Conservation (phyloP, 2,113 vertebrate species). For the Silurus asotus region DNA sequence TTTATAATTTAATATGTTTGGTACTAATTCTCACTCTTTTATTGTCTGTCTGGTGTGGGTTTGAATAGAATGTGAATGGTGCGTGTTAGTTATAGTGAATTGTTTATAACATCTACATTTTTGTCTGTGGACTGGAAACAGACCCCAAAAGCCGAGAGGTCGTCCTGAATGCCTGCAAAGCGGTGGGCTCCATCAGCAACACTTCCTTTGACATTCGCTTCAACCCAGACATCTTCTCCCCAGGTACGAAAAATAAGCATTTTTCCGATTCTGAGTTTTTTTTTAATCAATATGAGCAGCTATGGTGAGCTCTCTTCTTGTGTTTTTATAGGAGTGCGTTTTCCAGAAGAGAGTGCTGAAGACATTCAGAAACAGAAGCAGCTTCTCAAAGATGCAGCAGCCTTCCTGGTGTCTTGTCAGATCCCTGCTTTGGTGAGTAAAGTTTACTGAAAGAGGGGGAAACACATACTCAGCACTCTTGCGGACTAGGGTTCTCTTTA, state of each 20-base stretch:
- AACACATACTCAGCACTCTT: too few relatives aligned
- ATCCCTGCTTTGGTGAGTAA: conserved; percentile 90
- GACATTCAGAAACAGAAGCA: conserved; percentile 95
- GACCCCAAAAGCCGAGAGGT: conserved; percentile 93
- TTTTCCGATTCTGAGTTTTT: background rate
- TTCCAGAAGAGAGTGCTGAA: conserved; percentile 84
- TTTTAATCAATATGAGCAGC: background rate
- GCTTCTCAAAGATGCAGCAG: conserved; percentile 89
- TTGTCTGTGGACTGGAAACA: conserved; percentile 59
- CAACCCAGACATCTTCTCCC: conserved; percentile 98
- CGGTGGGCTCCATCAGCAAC: conserved; percentile 91
- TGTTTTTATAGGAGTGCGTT: conserved; percentile 81
- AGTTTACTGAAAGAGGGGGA: background rate
- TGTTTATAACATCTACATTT: background rate
- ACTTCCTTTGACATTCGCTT: conserved; percentile 95
- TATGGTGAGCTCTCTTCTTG: background rate
- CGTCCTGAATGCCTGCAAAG: conserved; percentile 93
- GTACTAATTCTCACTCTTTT: background rate
- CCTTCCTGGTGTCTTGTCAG: conserved; percentile 92
- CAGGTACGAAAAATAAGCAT: conserved; percentile 72
- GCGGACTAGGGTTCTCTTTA: background rate
- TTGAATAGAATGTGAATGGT: background rate
- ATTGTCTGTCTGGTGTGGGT: background rate
- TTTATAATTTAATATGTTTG: background rate
- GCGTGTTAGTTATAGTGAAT: background rate